A percentile compares a stretch with the other conserved stretches of the same genome.
Evolutionary conservation across 2,888 invertebrate species (phyloP).

Genomic region (Timema podura): DNA sequence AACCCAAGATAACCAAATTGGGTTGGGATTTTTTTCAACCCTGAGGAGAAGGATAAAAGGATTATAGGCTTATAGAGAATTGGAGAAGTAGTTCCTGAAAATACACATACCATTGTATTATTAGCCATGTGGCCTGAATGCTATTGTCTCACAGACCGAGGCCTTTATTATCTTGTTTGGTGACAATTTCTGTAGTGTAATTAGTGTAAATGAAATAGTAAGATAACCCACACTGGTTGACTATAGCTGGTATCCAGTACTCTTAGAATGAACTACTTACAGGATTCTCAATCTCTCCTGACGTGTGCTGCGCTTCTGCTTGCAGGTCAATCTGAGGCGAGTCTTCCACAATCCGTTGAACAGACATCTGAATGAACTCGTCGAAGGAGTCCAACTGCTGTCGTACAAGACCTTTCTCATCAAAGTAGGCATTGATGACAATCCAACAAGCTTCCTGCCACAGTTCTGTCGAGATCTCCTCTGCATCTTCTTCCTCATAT

Average conservation of each 20-base stretch:
- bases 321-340: slow-evolving; percentile 95
- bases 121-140: too few relatives aligned
- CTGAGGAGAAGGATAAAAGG: too few relatives aligned
- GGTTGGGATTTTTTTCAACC: too few relatives aligned
- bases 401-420: slow-evolving; percentile 98
- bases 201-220: too few relatives aligned
- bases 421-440: slow-evolving; percentile 99
- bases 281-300: slow-evolving; percentile 87
- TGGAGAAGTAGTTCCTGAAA: too few relatives aligned
- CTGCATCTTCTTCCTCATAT: slow-evolving; percentile 82
- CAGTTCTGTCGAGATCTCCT: slow-evolving; percentile 94
- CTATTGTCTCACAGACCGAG: too few relatives aligned
- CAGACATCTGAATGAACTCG: slow-evolving; percentile 99
- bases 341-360: slow-evolving; percentile 98
- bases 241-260: not conserved
- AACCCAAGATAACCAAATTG: too few relatives aligned
- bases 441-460: slow-evolving; percentile 99
- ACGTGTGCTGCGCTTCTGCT: slow-evolving; percentile 95
- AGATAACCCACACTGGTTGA: too few relatives aligned
- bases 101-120: too few relatives aligned
- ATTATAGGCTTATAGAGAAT: too few relatives aligned
- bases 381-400: slow-evolving; percentile 99
- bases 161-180: too few relatives aligned
- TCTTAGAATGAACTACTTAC: slow-evolving; percentile 43
- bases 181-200: too few relatives aligned